A percentile compares a stretch with the other conserved stretches of the same genome.
phyloP scores from a whole-genome alignment of 2,888 invertebrate species.

The Myathropa florea region DNA sequence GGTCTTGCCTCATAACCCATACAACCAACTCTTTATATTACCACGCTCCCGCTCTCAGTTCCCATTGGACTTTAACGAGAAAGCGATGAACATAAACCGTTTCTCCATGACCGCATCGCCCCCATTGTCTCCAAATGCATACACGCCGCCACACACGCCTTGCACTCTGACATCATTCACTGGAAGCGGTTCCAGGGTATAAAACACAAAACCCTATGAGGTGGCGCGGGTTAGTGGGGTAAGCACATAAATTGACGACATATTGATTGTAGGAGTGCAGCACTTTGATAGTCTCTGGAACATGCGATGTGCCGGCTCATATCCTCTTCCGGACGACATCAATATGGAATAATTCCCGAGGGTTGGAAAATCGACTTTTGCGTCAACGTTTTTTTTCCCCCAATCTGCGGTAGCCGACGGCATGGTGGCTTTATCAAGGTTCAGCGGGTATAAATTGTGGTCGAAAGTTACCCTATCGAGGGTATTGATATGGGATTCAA shows the following conservation, averaged over 20 bases:
- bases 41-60: not conserved
- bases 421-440: not conserved
- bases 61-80: not conserved
- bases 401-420: not conserved
- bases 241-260: slow-evolving; percentile 6
- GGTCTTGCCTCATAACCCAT: not conserved
- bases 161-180: too few species aligned
- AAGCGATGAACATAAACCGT: not conserved
- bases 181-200: not conserved
- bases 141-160: not conserved
- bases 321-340: slow-evolving; percentile 34
- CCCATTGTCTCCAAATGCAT: not conserved
- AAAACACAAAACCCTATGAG: not conserved
- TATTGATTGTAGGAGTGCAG: not conserved
- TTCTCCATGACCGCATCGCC: not conserved
- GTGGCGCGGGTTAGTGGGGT: not conserved
- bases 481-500: not conserved
- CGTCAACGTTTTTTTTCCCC: not conserved
- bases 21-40: not conserved
- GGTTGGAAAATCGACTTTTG: slow-evolving; percentile 15
- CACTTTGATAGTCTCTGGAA: not conserved
- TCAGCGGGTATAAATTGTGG: not conserved
- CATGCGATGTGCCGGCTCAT: slow-evolving; percentile 34
- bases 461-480: not conserved
- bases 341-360: slow-evolving; percentile 1